Evolutionary conservation across 2,113 vertebrate genomes (phyloP).

Genomic region (Eleginops maclovinus): DNA sequence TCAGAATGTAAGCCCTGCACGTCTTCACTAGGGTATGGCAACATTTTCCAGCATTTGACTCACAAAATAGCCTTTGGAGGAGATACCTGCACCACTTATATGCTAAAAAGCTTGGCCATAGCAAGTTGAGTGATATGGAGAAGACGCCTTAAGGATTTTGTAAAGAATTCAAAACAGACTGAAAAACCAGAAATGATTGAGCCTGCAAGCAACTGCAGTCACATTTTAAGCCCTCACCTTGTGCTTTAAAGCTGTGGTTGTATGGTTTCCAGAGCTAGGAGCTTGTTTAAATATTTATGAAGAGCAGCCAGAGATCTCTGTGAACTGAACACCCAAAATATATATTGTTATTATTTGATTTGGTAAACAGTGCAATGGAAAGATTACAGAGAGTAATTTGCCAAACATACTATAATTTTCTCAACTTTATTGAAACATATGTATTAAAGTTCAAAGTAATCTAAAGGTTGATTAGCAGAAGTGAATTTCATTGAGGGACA

Average conservation of each 20-base stretch:
- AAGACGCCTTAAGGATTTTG: not conserved
- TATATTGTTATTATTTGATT: constrained; percentile 50
- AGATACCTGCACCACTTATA: constrained; percentile 35
- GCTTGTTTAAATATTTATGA: constrained; percentile 72
- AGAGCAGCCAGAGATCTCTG: constrained; percentile 36
- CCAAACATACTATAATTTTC: constrained; percentile 17
- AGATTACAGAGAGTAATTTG: constrained; percentile 15
- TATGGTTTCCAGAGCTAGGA: constrained; percentile 48
- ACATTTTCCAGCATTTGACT: constrained; percentile 60
- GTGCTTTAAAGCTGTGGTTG: constrained; percentile 32
- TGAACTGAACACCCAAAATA: constrained; percentile 30
- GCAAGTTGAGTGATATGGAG: not conserved
- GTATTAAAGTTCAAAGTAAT: not conserved
- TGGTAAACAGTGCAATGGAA: constrained; percentile 40
- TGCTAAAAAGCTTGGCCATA: constrained; percentile 51
- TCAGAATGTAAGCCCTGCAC: constrained; percentile 44
- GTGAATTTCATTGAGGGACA: not conserved
- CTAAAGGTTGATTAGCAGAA: not conserved
- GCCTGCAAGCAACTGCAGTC: constrained; percentile 12
- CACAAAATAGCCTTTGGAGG: constrained; percentile 50
- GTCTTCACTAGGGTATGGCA: constrained; percentile 30
- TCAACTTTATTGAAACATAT: constrained; percentile 20
- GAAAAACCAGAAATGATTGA: constrained; percentile 28
- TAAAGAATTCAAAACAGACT: constrained; percentile 40
- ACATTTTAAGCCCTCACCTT: constrained; percentile 46